Percentiles rank a stretch among this genome's conserved stretches.
Conservation (phyloP, 2,113 vertebrate genomes). For the Seriola aureovittata region DNA sequence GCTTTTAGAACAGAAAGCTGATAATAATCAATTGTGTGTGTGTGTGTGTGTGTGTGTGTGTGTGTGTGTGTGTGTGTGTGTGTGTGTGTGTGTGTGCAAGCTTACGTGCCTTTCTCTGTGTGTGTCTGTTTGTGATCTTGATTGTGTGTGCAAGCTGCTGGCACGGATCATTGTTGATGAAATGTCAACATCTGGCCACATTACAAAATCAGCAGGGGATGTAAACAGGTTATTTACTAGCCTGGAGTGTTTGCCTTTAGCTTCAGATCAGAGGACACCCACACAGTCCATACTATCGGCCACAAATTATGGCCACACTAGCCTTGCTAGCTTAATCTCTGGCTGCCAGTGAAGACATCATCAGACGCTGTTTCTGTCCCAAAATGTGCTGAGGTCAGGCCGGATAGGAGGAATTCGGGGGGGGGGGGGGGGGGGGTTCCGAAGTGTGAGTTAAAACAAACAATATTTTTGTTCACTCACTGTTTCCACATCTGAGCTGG, state of each 20-base stretch:
- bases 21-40: slow-evolving; percentile 36
- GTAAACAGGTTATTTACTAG: slow-evolving; percentile 67
- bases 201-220: slow-evolving; percentile 57
- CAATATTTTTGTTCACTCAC: slow-evolving; percentile 49
- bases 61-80: not conserved
- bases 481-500: slow-evolving; percentile 27
- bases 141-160: slow-evolving; percentile 47
- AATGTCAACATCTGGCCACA: slow-evolving; percentile 68
- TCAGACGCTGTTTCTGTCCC: slow-evolving; percentile 43
- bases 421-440: not conserved
- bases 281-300: slow-evolving; percentile 15
- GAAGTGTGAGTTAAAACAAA: slow-evolving; percentile 54
- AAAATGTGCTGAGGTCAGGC: slow-evolving; percentile 39
- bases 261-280: slow-evolving; percentile 44
- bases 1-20: slow-evolving; percentile 38
- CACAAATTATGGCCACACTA: slow-evolving; percentile 3
- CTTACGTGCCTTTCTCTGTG: not conserved
- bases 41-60: not conserved
- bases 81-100: slow-evolving; percentile 1
- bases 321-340: slow-evolving; percentile 3
- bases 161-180: slow-evolving; percentile 46
- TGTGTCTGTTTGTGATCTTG: slow-evolving; percentile 40
- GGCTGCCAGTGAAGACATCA: slow-evolving; percentile 47
- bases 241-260: slow-evolving; percentile 48
- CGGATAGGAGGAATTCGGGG: slow-evolving; percentile 19